Base-by-base conservation (phyloP, 2,888 invertebrate species). In the Phortica magna region DNA sequence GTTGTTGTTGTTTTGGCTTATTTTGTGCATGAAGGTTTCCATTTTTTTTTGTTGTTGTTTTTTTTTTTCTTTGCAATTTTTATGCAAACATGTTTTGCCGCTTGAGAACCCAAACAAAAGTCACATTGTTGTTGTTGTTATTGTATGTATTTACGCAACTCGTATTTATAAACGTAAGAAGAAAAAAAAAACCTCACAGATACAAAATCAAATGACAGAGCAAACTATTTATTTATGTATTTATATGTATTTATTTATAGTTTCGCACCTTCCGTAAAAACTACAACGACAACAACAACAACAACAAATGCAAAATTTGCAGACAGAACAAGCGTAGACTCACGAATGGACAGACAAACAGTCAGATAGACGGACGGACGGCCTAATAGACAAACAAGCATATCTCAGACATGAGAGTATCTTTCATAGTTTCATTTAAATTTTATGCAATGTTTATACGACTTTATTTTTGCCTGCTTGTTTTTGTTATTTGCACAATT, bases 21-120 rank as follows among this genome's bases (percentile, higher is more conserved):
- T 83, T 82, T 83, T 72, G 77, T 73, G 73, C 76, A n/a, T 77
- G 73, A 75, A 83, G 81, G 81, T 81, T 67, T 39, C 43, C 14
- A n/a, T 70, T 39, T 42, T n/a, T 43, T 43, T 42, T 19, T 55
- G n/a, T 55, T 55, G 2, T 22, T 72, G 22, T 22, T 39, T 55
- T 72, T 55, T 1, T 55, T 59, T 17, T 59, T n/a, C n/a, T 59
- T 59, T 76, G 72, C 76, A 79, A 73, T 48, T 53, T 73, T 76
- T 76, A 75, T 80, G 79, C 78, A 43, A 79, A 78, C 78, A 75
- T 79, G 70, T 43, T 77, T 78, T 68, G 73, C 68, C 22, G 61
- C 72, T 73, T 68, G 68, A 73, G 65, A 67, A 76, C 72, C 17
- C 73, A 68, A 74, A 65, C 74, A 65, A 71, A 71, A 59, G 59